Percentiles rank a stretch among this genome's conserved stretches.
Conservation (phyloP, 2,797 vertebrate species). For the Scarus forsteni region DNA sequence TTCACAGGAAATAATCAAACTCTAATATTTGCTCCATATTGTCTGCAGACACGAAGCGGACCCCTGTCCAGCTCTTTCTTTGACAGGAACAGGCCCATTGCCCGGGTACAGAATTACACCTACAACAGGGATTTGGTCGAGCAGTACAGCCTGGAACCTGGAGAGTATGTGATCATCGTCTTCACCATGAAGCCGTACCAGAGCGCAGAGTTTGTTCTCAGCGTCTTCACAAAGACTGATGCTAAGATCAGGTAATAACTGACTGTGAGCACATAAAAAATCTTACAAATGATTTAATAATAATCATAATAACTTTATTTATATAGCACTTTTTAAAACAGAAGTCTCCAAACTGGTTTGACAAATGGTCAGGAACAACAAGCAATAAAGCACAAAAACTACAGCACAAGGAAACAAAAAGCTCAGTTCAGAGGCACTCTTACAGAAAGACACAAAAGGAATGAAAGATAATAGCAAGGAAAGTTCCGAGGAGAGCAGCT, state of each 20-base stretch:
- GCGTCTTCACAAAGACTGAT: constrained; percentile 59
- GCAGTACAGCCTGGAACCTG: constrained; percentile 59
- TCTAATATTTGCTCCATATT: background rate
- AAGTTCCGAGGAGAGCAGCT: too few relatives aligned
- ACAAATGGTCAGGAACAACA: too few relatives aligned
- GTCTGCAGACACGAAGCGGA: constrained; percentile 32
- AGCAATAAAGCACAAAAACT: too few relatives aligned
- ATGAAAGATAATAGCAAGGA: too few relatives aligned
- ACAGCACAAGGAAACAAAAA: too few relatives aligned
- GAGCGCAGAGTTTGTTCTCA: constrained; percentile 59
- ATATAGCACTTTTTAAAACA: too few relatives aligned
- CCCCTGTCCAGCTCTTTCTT: constrained; percentile 47
- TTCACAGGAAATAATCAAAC: background rate
- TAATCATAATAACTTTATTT: too few relatives aligned
- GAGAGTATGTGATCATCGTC: constrained; percentile 68
- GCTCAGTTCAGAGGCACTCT: too few relatives aligned
- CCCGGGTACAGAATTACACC: background rate
- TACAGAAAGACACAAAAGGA: too few relatives aligned
- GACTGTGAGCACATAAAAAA: too few relatives aligned
- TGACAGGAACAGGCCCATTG: constrained; percentile 14
- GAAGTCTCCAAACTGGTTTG: too few relatives aligned
- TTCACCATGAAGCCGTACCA: constrained; percentile 42
- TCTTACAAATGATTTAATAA: too few relatives aligned
- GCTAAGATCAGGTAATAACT: constrained; percentile 49
- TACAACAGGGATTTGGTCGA: constrained; percentile 39